Conservation (phyloP, 2,113 vertebrate genomes). For the Choloepus hoffmanni region DNA sequence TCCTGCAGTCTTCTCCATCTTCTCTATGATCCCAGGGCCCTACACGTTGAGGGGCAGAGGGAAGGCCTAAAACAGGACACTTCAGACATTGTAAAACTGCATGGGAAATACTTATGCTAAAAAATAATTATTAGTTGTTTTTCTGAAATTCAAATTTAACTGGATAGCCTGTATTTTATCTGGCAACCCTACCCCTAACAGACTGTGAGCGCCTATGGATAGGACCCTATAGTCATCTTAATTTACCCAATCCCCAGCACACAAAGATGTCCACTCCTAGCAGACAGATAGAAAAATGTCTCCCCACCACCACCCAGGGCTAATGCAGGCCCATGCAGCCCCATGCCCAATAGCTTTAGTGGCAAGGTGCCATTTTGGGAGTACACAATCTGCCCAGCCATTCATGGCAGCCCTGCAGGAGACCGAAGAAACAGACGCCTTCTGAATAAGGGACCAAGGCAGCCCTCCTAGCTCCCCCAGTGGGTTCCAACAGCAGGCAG, state of each 20-base stretch:
- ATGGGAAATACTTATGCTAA: background rate
- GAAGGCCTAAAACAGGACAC: background rate
- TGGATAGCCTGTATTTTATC: background rate
- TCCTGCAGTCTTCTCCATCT: background rate
- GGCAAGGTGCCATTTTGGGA: background rate
- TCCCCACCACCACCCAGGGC: background rate
- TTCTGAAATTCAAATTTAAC: background rate
- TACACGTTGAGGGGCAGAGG: background rate
- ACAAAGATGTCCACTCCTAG: background rate
- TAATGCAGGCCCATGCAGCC: background rate
- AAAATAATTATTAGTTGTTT: background rate
- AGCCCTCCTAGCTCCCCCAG: background rate
- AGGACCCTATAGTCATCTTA: background rate
- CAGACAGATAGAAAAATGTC: background rate
- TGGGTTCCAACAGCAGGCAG: background rate
- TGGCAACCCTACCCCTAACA: background rate
- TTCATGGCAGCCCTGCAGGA: background rate
- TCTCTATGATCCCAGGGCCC: background rate
- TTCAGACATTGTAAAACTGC: background rate
- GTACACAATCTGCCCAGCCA: background rate
- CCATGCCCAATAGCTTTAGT: background rate
- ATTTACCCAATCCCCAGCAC: background rate
- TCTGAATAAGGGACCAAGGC: background rate
- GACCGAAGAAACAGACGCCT: conserved; percentile 21
- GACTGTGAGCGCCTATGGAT: background rate